phyloP scores from a whole-genome alignment of 2,113 vertebrate genomes.

The Gracilinanus agilis region DNA sequence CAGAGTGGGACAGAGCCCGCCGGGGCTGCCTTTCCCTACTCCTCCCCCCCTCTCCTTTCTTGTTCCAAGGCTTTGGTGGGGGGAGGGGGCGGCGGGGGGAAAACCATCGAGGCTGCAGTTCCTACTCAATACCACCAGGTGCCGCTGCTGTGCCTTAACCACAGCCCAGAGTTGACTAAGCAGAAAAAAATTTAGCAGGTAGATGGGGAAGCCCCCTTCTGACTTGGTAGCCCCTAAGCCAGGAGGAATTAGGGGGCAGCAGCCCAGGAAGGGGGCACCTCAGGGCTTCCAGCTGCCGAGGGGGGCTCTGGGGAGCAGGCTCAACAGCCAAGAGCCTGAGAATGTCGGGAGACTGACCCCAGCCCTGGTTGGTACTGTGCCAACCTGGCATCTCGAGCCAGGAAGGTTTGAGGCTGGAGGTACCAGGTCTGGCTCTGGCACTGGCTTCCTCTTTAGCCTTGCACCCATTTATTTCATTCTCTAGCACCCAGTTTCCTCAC shows the following conservation, averaged over 20 bases:
- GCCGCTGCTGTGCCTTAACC: neutral
- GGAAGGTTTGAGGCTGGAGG: neutral
- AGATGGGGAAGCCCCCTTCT: neutral
- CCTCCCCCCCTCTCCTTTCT: neutral
- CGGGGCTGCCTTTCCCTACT: neutral
- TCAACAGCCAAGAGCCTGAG: neutral
- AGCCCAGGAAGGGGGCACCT: neutral
- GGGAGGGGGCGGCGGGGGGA: no score
- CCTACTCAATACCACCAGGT: neutral
- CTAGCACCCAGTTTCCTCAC: neutral
- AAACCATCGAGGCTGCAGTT: no score
- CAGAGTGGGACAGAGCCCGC: neutral
- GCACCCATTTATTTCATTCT: neutral
- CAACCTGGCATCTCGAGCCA: neutral
- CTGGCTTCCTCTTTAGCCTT: neutral
- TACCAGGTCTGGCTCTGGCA: neutral
- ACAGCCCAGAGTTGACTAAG: neutral
- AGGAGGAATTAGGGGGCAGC: neutral
- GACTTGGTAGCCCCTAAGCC: neutral
- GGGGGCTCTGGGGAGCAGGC: neutral
- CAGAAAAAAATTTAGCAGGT: neutral
- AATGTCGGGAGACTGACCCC: neutral
- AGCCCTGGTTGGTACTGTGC: neutral
- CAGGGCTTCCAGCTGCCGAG: neutral
- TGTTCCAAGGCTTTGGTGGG: no score